Evolutionary conservation across 2,888 invertebrate genomes (phyloP), one percentile per base, ranked within the genome.

Genomic region (Noctuana brunneofusca): DNA sequence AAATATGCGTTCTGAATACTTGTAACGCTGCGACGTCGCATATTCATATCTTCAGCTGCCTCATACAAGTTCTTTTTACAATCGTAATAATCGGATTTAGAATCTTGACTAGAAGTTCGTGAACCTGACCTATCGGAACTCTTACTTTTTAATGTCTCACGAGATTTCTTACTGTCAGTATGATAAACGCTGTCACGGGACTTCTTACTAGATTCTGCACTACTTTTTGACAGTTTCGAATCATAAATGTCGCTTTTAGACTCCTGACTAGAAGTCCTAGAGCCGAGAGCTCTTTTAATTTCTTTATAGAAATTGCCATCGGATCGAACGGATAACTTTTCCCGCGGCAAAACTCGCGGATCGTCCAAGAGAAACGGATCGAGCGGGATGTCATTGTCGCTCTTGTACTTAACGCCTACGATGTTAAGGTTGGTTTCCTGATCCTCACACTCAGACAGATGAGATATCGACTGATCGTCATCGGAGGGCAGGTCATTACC

Each of bases 331-430:
- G 94, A 94, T 11, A 95, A 87, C 66, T 95, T 95, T 78, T 95
- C 95, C 20, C 95, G 92, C 0, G 95, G 95, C 56, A 95, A 87
- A 76, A 95, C 94, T 18, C 95, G 86, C n/a, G 95, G 95, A 84
- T 95, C 95, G 75, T 96, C 96, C 76, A 95, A 93, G 57, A 95
- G 92, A 86, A 96, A 96, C 71, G 96, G 95, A 79, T 96, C 96
- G 62, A 95, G 93, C 75, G 95, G 95, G 66, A 95, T 92, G 72
- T 95, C 94, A 43, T 93, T 93, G 58, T 93, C 94, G 68, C 95
- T 95, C 74, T 94, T 94, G 67, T 94, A 94, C 71, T 93, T 94
- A 43, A 94, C 92, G 66, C 93, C 92, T 64, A 92, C 92, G 35
- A 92, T 92, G 52, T 93, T 93, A 9, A 93, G 87, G 71, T 93